phyloP scores from a whole-genome alignment of 2,797 vertebrate species.

The Coregonus ussuriensis region DNA sequence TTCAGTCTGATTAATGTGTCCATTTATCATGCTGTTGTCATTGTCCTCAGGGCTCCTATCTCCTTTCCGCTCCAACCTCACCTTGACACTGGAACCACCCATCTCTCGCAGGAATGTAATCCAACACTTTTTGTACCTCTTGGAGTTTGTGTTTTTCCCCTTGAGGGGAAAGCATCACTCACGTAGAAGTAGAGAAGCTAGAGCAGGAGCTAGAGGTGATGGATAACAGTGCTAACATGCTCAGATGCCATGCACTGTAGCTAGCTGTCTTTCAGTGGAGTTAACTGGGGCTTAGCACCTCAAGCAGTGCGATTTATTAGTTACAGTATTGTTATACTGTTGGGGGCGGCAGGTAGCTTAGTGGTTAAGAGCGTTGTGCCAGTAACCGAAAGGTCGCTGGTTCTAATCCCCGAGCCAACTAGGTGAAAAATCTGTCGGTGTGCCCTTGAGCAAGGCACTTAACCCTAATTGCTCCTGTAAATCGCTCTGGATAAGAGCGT shows the following conservation, averaged over 20 bases:
- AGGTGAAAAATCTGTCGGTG: too few relatives aligned
- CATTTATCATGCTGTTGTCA: slow-evolving; percentile 24
- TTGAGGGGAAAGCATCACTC: slow-evolving; percentile 57
- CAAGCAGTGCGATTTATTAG: not conserved
- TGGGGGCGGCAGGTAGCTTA: too few relatives aligned
- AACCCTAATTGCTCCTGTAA: too few relatives aligned
- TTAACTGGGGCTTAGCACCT: not conserved
- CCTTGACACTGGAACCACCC: slow-evolving; percentile 64
- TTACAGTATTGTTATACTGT: not conserved
- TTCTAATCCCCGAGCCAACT: too few relatives aligned
- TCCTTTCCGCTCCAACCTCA: slow-evolving; percentile 60
- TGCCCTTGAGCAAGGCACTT: too few relatives aligned
- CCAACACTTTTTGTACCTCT: slow-evolving; percentile 59
- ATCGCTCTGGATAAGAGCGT: too few relatives aligned
- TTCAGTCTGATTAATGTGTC: slow-evolving; percentile 41
- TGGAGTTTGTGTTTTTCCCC: slow-evolving; percentile 45
- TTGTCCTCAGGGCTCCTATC: slow-evolving; percentile 41
- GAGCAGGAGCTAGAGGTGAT: slow-evolving; percentile 13
- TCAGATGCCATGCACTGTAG: slow-evolving; percentile 21
- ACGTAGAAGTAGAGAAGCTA: slow-evolving; percentile 14
- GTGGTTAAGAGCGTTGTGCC: too few relatives aligned
- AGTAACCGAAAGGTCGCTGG: too few relatives aligned
- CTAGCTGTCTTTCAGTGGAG: not conserved
- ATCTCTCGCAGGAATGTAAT: slow-evolving; percentile 53
- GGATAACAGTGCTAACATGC: slow-evolving; percentile 33